A percentile compares a stretch with the other conserved stretches of the same genome.
These are phyloP conservation scores for Embidobia sp. DNA, from an alignment of 2,888 invertebrate species.

Conservation along the genomic window DNA sequence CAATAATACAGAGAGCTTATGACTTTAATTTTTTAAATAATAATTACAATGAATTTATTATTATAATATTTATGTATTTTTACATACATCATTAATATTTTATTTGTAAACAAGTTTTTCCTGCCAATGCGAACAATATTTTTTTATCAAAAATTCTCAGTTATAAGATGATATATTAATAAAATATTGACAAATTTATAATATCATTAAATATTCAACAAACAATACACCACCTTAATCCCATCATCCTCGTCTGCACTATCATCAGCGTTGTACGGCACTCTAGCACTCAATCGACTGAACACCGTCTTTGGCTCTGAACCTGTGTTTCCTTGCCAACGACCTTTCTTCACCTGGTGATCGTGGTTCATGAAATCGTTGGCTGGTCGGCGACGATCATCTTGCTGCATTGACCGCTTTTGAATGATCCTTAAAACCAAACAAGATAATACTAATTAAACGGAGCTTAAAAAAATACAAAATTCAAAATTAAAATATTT, in stretches of 20 bases:
- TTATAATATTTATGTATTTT: too few relatives aligned
- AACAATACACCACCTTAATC: conserved; percentile 59
- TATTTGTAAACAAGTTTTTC: too few relatives aligned
- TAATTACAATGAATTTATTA: too few relatives aligned
- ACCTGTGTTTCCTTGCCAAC: conserved; percentile 73
- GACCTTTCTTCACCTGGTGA: conserved; percentile 73
- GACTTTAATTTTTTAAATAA: too few relatives aligned
- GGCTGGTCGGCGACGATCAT: conserved; percentile 76
- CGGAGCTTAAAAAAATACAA: background rate
- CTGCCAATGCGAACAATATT: too few relatives aligned
- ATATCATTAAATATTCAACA: too few relatives aligned
- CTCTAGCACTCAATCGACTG: conserved; percentile 79
- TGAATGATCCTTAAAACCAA: conserved; percentile 71
- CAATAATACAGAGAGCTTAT: too few relatives aligned
- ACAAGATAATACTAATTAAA: background rate
- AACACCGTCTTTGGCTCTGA: conserved; percentile 80
- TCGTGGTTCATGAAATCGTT: conserved; percentile 77
- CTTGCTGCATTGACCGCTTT: conserved; percentile 77
- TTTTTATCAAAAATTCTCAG: too few relatives aligned
- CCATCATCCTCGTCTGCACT: conserved; percentile 79
- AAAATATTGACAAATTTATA: too few relatives aligned
- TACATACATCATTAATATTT: too few relatives aligned
- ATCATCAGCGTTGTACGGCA: conserved; percentile 79
- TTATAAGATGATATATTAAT: too few relatives aligned
- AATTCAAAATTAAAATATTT: background rate